phyloP scores from a whole-genome alignment of 2,797 vertebrate genomes.

The Acrossocheilus wenchowensis region DNA sequence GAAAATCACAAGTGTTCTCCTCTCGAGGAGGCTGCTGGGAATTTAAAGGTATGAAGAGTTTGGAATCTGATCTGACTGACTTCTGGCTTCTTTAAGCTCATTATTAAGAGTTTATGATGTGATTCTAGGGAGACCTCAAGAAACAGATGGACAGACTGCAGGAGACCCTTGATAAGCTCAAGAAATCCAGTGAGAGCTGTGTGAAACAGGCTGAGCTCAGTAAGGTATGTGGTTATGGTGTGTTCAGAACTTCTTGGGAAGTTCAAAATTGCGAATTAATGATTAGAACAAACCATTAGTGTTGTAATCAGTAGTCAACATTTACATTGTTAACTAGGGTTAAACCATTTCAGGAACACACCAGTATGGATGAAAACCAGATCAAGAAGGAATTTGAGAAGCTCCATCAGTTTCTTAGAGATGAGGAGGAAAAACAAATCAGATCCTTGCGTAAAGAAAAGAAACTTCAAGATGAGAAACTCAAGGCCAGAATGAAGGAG shows the following conservation, averaged over 20 bases:
- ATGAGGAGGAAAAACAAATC: slow-evolving; percentile 47
- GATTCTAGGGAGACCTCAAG: slow-evolving; percentile 31
- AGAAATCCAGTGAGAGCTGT: neutral
- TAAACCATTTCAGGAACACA: slow-evolving; percentile 34
- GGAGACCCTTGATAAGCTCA: neutral
- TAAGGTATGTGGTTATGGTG: neutral
- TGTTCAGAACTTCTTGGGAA: neutral
- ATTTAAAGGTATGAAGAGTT: slow-evolving; percentile 46
- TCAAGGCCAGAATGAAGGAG: slow-evolving; percentile 13
- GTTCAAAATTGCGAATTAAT: too few species aligned
- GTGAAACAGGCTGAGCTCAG: neutral
- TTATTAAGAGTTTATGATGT: neutral
- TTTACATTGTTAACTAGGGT: neutral
- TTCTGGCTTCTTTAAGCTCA: neutral
- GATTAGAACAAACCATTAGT: neutral
- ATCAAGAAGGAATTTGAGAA: slow-evolving; percentile 50
- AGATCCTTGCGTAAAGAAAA: neutral
- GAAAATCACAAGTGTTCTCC: slow-evolving; percentile 77
- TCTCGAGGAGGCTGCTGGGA: slow-evolving; percentile 67
- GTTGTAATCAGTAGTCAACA: neutral
- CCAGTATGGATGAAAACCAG: neutral
- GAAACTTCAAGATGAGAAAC: neutral
- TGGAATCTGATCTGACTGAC: neutral
- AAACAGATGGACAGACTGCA: neutral
- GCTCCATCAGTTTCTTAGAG: slow-evolving; percentile 41